Evolutionary conservation across 2,113 vertebrate species (phyloP), one percentile per base, ranked within the genome.

Genomic region (Atrichornis clamosus): DNA sequence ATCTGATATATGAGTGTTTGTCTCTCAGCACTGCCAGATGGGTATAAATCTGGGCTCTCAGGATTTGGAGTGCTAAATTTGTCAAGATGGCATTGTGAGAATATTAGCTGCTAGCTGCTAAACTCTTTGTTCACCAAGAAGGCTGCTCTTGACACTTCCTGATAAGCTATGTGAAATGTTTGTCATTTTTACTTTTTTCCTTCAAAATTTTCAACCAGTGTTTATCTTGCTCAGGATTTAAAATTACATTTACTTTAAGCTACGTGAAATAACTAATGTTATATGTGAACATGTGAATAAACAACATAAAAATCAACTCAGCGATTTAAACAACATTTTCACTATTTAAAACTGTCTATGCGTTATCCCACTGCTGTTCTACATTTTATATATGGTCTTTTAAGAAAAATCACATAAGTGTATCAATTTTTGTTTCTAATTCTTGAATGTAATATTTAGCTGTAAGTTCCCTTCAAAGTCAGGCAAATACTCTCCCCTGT

Each of bases 21-120:
- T 92, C 77, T 97, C 90, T 96, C 86, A 67, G 70, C 52, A 28
- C 47, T 84, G 83, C 91, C 95, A 97, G 95, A 90, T 95, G 86
- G 96, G 93, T 56, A 68, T 73, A 94, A 96, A 95, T 91, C 95
- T 93, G 86, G 53, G 22, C 82, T 95, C 89, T 92, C 73, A 97
- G 92, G 67, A 81, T 90, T 5, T 65, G 15, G 75, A 95, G 83
- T 67, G 89, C 83, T 96, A 87, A 93, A 97, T 95, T 93, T 95
- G 93, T 97, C 95, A 94, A 90, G 92, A 96, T 91, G 84, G 37
- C 77, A 86, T 52, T 96, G 91, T 90, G 89, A 97, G 89, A 82
- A 90, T 76, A 91, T 94, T 95, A 94, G 68, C 74, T 96, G 68
- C 68, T 95, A 80, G 87, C 85, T 92, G 80, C 63, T 85, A 79